phyloP scores from a whole-genome alignment of 2,113 vertebrate genomes.

The Ariopsis seemanni region DNA sequence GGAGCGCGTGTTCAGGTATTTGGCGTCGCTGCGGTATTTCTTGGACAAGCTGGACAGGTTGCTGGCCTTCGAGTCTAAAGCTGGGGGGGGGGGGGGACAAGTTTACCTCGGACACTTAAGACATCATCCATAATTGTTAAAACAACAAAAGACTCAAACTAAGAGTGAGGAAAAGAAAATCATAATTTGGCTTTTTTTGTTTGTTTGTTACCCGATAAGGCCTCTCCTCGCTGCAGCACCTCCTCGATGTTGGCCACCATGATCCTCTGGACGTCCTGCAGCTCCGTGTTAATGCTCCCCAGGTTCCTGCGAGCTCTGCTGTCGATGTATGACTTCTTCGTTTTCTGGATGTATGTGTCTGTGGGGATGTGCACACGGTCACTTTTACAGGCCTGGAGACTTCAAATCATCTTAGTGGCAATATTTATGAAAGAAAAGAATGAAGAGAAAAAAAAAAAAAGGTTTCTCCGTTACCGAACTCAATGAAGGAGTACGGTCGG shows the following conservation, averaged over 20 bases:
- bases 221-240: constrained; percentile 93
- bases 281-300: constrained; percentile 95
- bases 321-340: constrained; percentile 97
- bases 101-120: too few relatives aligned
- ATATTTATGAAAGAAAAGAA: too few relatives aligned
- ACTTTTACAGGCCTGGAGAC: neutral
- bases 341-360: constrained; percentile 99
- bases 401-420: neutral
- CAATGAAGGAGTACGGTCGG: constrained; percentile 97
- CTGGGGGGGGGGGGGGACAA: constrained; percentile 62
- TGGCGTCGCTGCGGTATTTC: constrained; percentile 97
- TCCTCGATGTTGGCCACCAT: constrained; percentile 99
- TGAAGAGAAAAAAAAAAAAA: neutral
- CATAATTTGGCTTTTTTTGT: constrained; percentile 26
- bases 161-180: too few relatives aligned
- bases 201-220: constrained; percentile 83
- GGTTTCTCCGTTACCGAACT: constrained; percentile 84
- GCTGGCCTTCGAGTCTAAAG: constrained; percentile 97
- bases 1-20: constrained; percentile 98
- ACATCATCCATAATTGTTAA: too few relatives aligned
- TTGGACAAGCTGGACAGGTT: constrained; percentile 96
- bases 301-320: constrained; percentile 93
- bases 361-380: neutral
- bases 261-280: constrained; percentile 97
- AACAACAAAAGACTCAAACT: too few relatives aligned